Base-by-base conservation (phyloP, 2,113 vertebrate genomes). In the Ardeotis arabs region DNA sequence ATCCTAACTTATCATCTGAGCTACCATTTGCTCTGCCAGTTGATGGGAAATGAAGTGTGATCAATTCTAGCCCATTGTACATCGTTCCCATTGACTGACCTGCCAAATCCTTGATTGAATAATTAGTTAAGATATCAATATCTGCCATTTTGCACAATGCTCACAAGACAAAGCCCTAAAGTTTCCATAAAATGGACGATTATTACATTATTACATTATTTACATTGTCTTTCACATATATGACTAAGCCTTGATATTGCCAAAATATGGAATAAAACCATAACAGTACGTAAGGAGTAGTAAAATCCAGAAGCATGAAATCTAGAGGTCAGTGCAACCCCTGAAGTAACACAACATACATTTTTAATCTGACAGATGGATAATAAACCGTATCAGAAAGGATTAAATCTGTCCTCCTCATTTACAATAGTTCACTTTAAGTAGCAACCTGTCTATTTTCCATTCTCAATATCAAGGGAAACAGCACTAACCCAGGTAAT, bases 41-140 rank as follows among this genome's bases (percentile, higher is more conserved):
- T 95, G 97, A 98, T 97, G 96, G 92, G 93, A 98, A 97, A 96
- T 96, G 96, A 98, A 98, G 95, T 97, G 81, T 95, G 97, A 97
- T 98, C 97, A 96, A 95, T 98, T 97, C 97, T 53, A 93, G 96
- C 77, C 23, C 37, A 92, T 83, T 88, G 83, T 96, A 96, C 84
- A 81, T 94, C 10, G 4, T 96, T 97, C 94, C 90, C 69, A 96
- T 93, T 89, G 97, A 98, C 84, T 97, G 95, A 97, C 49, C 93
- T 96, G 97, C 93, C 97, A 97, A 96, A 95, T 76, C 52, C 73
- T 93, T 96, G 96, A 98, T 39, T 96, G 95, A 97, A 89, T 97
- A 97, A 97, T 98, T 96, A 98, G 95, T 95, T 92, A 91, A 96
- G 90, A 92, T 96, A 95, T 52, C 87, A 85, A 63, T 87, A 91